Conservation (phyloP, 2,888 invertebrate genomes). For the Nephrotoma guestfalica region DNA sequence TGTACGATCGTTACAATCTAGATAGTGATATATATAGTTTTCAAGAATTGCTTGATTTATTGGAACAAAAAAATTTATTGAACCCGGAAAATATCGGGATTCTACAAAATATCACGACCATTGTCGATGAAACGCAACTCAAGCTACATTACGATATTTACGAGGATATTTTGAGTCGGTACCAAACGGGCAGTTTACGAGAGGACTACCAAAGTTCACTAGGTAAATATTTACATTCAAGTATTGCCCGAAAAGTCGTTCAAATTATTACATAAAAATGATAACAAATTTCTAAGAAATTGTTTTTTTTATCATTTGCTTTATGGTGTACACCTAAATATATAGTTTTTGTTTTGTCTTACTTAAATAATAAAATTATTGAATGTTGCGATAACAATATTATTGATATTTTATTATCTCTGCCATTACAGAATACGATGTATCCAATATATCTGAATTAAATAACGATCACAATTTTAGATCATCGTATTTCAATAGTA, state of each 20-base stretch:
- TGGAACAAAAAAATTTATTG: background rate
- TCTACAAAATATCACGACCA: background rate
- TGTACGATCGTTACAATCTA: background rate
- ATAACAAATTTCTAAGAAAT: background rate
- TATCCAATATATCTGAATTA: background rate
- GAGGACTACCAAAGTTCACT: too few species aligned
- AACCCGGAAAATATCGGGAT: background rate
- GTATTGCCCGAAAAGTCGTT: background rate
- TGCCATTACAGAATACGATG: background rate
- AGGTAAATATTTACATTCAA: background rate
- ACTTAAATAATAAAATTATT: background rate
- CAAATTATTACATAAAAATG: too few species aligned
- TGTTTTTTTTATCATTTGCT: background rate
- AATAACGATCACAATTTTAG: background rate
- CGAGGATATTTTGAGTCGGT: background rate
- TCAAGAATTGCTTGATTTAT: background rate
- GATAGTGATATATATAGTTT: background rate
- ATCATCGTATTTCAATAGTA: background rate
- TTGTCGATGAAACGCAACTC: background rate
- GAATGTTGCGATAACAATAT: background rate
- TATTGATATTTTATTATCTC: background rate
- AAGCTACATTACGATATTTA: background rate
- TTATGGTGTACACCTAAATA: too few species aligned
- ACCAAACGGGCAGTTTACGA: background rate
- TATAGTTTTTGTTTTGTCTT: background rate